These are phyloP conservation scores for Hypsibius dujardini DNA, from an alignment of 1,140 invertebrate species.

Conservation along the genomic window DNA sequence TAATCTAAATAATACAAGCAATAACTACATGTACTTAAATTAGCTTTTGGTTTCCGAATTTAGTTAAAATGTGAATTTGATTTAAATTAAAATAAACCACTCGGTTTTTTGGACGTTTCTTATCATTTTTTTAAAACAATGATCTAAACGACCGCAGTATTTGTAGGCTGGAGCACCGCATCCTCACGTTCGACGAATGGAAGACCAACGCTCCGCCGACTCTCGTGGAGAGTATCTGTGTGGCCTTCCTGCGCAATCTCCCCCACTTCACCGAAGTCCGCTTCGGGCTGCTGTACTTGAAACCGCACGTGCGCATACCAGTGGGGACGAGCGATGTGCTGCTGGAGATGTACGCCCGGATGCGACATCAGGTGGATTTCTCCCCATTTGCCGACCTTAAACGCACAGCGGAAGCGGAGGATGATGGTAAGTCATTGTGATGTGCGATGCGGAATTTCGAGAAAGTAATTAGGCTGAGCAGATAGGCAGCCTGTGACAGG, in stretches of 20 bases:
- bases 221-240: not conserved
- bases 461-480: too few species aligned
- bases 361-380: conserved; percentile 1
- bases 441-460: too few species aligned
- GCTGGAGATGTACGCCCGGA: not conserved
- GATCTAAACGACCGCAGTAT: too few species aligned
- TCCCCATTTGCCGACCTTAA: not conserved
- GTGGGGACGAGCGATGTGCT: conserved; percentile 1
- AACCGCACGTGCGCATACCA: not conserved
- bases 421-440: not conserved
- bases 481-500: too few species aligned
- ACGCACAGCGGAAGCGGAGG: not conserved
- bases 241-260: not conserved
- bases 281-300: not conserved
- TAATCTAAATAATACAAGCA: too few species aligned
- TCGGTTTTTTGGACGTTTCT: too few species aligned
- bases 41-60: too few species aligned
- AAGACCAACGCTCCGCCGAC: conserved; percentile 15
- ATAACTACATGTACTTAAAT: too few species aligned
- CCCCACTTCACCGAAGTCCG: not conserved
- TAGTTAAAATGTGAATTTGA: too few species aligned
- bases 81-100: too few species aligned
- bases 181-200: conserved; percentile 3
- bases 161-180: not conserved
- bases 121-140: too few species aligned